phyloP scores from a whole-genome alignment of 2,113 vertebrate species.

The Cephalopterus ornatus region DNA sequence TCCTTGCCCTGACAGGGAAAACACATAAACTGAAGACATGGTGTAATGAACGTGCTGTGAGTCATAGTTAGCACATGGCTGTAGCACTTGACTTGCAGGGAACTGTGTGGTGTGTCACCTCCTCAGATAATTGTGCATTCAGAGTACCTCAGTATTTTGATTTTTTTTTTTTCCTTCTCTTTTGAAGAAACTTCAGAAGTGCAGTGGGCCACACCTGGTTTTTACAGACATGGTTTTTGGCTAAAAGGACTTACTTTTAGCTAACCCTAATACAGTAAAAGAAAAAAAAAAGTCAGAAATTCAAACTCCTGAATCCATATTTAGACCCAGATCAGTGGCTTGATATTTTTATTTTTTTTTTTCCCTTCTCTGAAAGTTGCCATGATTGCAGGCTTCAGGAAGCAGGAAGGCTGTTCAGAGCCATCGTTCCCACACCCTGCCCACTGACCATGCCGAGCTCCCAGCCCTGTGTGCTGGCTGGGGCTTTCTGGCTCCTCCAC shows the following conservation, averaged over 20 bases:
- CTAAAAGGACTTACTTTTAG: background rate
- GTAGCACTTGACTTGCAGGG: background rate
- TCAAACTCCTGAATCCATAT: background rate
- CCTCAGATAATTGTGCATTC: background rate
- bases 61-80: conserved; percentile 15
- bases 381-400: background rate
- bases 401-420: background rate
- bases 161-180: accelerated
- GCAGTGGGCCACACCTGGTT: too few species aligned
- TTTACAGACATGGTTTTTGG: background rate
- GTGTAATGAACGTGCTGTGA: background rate
- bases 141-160: background rate
- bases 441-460: background rate
- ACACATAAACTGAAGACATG: background rate
- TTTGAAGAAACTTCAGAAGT: background rate
- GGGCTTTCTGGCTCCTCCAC: conserved; percentile 8
- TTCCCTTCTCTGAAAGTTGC: accelerated
- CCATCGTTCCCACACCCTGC: conserved; percentile 26
- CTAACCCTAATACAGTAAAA: background rate
- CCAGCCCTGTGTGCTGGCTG: background rate
- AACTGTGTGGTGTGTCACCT: background rate
- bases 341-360: background rate
- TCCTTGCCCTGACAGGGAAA: background rate
- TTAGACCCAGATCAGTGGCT: background rate
- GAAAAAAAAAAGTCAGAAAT: background rate